Conservation (phyloP, 2,797 vertebrate species). For the Crax fasciolata region DNA sequence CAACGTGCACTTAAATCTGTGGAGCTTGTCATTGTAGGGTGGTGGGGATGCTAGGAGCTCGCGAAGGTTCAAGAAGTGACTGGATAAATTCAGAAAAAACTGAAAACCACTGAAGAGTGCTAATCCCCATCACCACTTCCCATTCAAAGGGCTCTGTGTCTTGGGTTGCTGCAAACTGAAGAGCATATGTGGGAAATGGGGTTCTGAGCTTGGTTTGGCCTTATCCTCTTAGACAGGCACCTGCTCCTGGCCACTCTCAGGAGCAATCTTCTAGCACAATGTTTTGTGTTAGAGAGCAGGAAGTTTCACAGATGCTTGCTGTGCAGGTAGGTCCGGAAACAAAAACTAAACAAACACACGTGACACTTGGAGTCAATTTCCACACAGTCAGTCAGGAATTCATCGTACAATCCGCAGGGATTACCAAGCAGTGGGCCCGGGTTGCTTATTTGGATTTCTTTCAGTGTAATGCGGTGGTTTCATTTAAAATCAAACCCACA, state of each 20-base stretch:
- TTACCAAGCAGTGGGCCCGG: fast-evolving
- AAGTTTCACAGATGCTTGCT: not conserved
- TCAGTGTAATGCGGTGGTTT: not conserved
- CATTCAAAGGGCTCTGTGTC: not conserved
- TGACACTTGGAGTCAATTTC: not conserved
- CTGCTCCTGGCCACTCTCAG: not conserved
- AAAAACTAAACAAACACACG: not conserved
- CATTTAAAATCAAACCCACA: not conserved
- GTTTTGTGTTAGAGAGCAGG: not conserved
- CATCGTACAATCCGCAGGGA: not conserved
- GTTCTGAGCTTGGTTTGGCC: not conserved
- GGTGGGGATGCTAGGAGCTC: not conserved
- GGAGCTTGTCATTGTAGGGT: not conserved
- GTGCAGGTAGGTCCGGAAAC: not conserved
- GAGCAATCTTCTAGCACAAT: not conserved
- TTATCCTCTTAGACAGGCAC: not conserved
- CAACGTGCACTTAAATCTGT: not conserved
- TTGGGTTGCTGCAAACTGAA: not conserved
- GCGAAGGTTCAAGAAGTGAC: not conserved
- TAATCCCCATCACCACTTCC: not conserved
- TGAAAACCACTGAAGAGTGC: not conserved
- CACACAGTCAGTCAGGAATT: not conserved
- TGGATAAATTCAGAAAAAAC: not conserved
- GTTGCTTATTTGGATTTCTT: not conserved
- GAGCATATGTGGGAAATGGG: not conserved